Evolutionary conservation across 2,113 vertebrate species (phyloP), one percentile per base, ranked within the genome.

Genomic region (Gambusia affinis): DNA sequence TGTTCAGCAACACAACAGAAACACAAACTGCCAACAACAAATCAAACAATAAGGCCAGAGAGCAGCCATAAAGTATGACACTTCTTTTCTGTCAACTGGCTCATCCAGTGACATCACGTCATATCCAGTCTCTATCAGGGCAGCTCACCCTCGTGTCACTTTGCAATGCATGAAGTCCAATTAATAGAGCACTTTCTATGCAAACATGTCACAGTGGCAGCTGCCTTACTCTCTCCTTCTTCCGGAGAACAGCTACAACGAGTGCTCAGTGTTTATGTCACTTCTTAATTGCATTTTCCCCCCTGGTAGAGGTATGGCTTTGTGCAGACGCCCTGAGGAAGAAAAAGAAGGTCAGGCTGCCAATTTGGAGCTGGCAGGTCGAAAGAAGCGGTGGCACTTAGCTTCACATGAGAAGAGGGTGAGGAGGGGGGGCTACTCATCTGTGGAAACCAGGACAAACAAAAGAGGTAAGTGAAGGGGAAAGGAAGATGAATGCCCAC

Each of bases 251-350:
- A 28, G 73, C 81, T 93, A 91, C 89, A 91, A 89, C 72, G 86
- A 78, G 90, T 87, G 85, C 89, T 91, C 90, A 92, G 87, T 91
- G 92, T 92, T 93, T 90, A 89, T 93, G 93, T 93, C 92, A 93
- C 90, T 90, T 91, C 90, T 90, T 92, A 92, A 93, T 93, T 93
- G 91, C 88, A 89, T 90, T 87, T 85, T 67, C 67, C 86, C 86
- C 87, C 88, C 87, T 84, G 87, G 81, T 89, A 85, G 79, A 92
- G 90, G 89, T 87, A 89, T 83, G 85, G 86, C 84, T 90, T 92
- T 92, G 89, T 89, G 83, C 77, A 86, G 88, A 84, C 72, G 88
- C 88, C 90, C 87, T 74, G 39, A 90, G 88, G 86, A 93, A 92
- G 86, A 88, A 87, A 91, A 89, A 91, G 91, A 91, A 92, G 91